A percentile compares a stretch with the other conserved stretches of the same genome.
These are phyloP conservation scores for Pseudomyrmex concolor DNA, from an alignment of 1,140 invertebrate genomes.

Conservation along the genomic window DNA sequence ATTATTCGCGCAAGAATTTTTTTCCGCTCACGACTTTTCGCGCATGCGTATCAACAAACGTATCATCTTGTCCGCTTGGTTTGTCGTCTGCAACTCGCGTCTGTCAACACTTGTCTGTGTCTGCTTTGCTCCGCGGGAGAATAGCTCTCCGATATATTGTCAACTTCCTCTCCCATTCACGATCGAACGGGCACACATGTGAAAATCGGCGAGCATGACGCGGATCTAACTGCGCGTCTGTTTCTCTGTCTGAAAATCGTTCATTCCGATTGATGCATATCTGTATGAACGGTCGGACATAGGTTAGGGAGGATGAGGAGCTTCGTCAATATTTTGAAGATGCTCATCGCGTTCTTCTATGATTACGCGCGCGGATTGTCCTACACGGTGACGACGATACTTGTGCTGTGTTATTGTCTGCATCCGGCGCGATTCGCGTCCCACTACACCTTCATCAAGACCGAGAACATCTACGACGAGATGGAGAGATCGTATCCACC, in stretches of 20 bases:
- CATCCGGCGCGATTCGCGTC: conserved; percentile 83
- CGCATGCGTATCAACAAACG: background rate
- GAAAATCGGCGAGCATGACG: background rate
- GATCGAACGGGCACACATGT: background rate
- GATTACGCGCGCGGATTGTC: conserved; percentile 75
- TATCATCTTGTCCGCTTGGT: background rate
- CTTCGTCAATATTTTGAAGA: conserved; percentile 73
- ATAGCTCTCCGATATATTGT: background rate
- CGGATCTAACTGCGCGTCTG: background rate
- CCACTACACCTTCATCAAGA: conserved; percentile 81
- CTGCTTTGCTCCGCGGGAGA: background rate
- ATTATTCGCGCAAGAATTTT: too few relatives aligned
- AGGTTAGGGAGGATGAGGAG: conserved; percentile 70
- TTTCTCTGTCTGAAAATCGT: background rate
- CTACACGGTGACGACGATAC: conserved; percentile 70
- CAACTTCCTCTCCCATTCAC: background rate
- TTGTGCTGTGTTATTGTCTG: conserved; percentile 79
- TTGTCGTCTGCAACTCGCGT: conserved; percentile 14
- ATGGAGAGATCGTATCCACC: conserved; percentile 80
- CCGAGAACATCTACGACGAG: conserved; percentile 80
- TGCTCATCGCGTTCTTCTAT: conserved; percentile 72
- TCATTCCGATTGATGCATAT: conserved; percentile 11
- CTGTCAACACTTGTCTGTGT: background rate
- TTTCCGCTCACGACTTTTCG: background rate
- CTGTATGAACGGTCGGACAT: background rate